Base-by-base conservation (phyloP, 1,140 invertebrate genomes). In the Diploscapter pachys region DNA sequence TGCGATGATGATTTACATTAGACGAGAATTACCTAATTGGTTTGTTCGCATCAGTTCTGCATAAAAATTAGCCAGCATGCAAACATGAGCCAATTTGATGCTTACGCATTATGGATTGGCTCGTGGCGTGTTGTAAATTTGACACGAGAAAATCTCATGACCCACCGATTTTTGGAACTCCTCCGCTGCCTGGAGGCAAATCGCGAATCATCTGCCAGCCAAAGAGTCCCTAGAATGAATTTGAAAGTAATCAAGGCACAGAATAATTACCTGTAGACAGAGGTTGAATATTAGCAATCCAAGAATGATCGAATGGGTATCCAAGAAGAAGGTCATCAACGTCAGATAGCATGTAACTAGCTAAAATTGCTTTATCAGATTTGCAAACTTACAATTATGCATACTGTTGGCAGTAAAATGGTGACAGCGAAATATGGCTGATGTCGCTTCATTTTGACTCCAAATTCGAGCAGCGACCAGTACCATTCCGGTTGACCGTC, bases 381-480 rank as follows among this genome's bases (percentile, higher is more conserved):
- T 63, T 9, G 8, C n/a, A 50, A 52, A 72, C 11, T 52, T 11
- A n/a, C 5, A 51, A 13, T 72, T 73, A 5, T 48, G 50, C 78
- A 76, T 63, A 83, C 82, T 68, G 71, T 79, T n/a, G 82, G 82
- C 48, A 80, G 8, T 5, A 83, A 59, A 13, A 85, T 55, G n/a
- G 78, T 85, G 9, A 83, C 50, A 3, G 71, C 59, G 66, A 78
- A 79, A 62, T 83, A 83, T 0, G 82, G 82, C 4, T 79, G 80
- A 63, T 83, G 82, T 9, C 82, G 76, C 55, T 81, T 79, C 50
- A 83, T 76, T 13, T 61, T 59, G 11, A 83, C 72, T 67, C 82
- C 82, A 72, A 83, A 83, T 70, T 83, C 82, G 8, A 83, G 69
- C 4, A 83, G 63, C 2, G 80, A 82, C 83, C 82, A 83, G 68